Evolutionary conservation across 2,888 invertebrate genomes (phyloP), one percentile per base, ranked within the genome.

Genomic region (Sisyra terminalis): DNA sequence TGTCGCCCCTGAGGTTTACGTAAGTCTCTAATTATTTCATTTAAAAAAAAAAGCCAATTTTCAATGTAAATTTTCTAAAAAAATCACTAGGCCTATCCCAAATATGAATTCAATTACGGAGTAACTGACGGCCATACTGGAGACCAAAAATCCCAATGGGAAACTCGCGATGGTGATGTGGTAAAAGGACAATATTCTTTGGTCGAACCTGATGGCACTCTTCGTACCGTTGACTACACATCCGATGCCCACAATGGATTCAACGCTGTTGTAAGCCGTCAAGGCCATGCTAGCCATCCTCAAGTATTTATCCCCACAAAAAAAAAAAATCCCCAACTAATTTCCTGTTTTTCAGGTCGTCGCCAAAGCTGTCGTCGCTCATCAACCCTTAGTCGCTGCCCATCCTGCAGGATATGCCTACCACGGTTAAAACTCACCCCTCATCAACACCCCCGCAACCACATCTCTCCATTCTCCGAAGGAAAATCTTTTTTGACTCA

Each of bases 141-240:
- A 10, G 43, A 43, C 13, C 37, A 38, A 16, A 43, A 43, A 43
- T 38, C 43, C 24, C 43, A 43, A 43, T 38, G 37, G 38, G 43
- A 43, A 30, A 36, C 34, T 13, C 46, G 48, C 9, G 49, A 48
- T 9, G 49, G 49, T 6, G 48, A 47, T 43, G 40, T 45, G n/a
- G 47, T 48, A 17, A 44, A 46, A 38, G 49, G 48, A 10, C 38
- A 43, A 29, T 48, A 49, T 43, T 40, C 42, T 14, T 39, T 49
- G 10, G 40, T 47, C 24, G 48, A 50, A 32, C 44, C 49, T 9
- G 50, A 49, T 39, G 49, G 50, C 30, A 43, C 43, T 14, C 29
- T 43, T 14, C 15, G 43, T 16, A 43, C 43, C 3, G 43, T 43
- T 10, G 43, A 43, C n/a, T 43, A 43, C 37, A 38, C 38, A n/a